Base-by-base conservation (phyloP, 2,888 invertebrate genomes). In the Lepidochrysops patricia region DNA sequence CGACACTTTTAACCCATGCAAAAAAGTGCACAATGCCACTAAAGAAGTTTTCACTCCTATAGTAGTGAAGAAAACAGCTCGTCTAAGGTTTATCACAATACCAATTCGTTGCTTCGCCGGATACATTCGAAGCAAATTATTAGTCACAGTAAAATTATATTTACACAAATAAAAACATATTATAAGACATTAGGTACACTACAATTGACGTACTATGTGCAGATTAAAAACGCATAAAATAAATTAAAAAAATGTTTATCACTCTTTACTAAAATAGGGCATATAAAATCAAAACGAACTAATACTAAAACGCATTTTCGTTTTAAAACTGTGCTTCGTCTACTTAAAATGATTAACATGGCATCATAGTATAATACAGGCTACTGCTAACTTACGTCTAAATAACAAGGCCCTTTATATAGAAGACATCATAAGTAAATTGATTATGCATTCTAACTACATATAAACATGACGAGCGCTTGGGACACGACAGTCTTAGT, bases 281-380 rank as follows among this genome's bases (percentile, higher is more conserved):
- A 64, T 66, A 63, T 66, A 65, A 63, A 67, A 69, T 64, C 12
- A 29, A 58, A 84, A 86, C 82, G 82, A 86, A 84, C 83, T 75
- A 82, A 85, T 86, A 86, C 86, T 87, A 86, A 80, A 88, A 86
- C 86, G 85, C 84, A 87, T 85, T 84, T 69, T 80, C 83, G 80
- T 79, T 75, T 67, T 61, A 64, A 69, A 68, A 68, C 67, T 70
- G 75, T 77, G 75, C 72, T 72, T 69, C 69, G 58, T 59, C 70
- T 72, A 73, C 65, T 63, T 66, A 43, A 43, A 43, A 70, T 71
- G 67, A 74, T 73, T 75, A 81, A 78, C 78, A 84, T 84, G 85
- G 84, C 85, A 83, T 79, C 79, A 68, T 74, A 72, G 68, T 62
- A 48, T 64, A 58, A 60, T 60, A 62, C 62, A 70, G 65, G 69